A percentile compares a stretch with the other conserved stretches of the same genome.
Conservation (phyloP, 2,888 invertebrate genomes). For the Tiphia femorata region DNA sequence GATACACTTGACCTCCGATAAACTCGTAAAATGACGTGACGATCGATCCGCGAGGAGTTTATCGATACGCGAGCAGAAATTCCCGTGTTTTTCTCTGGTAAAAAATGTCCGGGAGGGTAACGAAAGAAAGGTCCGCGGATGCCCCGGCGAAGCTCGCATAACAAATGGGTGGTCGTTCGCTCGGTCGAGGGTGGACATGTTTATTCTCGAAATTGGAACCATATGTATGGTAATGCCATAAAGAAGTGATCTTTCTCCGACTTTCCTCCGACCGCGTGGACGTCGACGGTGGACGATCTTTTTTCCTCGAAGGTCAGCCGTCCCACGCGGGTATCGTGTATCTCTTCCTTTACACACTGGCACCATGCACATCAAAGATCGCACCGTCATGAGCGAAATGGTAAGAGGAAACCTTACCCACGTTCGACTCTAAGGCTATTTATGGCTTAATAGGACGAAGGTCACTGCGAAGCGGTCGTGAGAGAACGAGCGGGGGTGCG, state of each 20-base stretch:
- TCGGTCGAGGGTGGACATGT: slow-evolving; percentile 15
- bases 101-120: not conserved
- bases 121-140: slow-evolving; percentile 4
- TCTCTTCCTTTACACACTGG: slow-evolving; percentile 8
- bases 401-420: slow-evolving; percentile 30
- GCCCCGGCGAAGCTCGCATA: slow-evolving; percentile 2
- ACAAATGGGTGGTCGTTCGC: slow-evolving; percentile 27
- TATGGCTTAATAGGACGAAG: slow-evolving; percentile 40
- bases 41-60: too few relatives aligned
- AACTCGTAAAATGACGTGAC: too few relatives aligned
- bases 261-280: too few relatives aligned
- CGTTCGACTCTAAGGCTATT: slow-evolving; percentile 23
- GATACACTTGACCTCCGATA: too few relatives aligned
- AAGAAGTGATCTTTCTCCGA: slow-evolving; percentile 21
- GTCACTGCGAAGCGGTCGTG: slow-evolving; percentile 23
- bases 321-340: slow-evolving; percentile 21
- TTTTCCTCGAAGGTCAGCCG: slow-evolving; percentile 6
- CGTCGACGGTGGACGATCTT: not conserved
- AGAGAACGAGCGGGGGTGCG: not conserved
- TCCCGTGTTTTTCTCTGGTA: not conserved
- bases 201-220: slow-evolving; percentile 24
- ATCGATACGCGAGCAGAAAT: too few relatives aligned
- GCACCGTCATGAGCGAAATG: slow-evolving; percentile 12
- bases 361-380: slow-evolving; percentile 10
- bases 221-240: slow-evolving; percentile 32